A percentile compares a stretch with the other conserved stretches of the same genome.
phyloP scores from a whole-genome alignment of 2,797 vertebrate species.

The Cuniculus paca region DNA sequence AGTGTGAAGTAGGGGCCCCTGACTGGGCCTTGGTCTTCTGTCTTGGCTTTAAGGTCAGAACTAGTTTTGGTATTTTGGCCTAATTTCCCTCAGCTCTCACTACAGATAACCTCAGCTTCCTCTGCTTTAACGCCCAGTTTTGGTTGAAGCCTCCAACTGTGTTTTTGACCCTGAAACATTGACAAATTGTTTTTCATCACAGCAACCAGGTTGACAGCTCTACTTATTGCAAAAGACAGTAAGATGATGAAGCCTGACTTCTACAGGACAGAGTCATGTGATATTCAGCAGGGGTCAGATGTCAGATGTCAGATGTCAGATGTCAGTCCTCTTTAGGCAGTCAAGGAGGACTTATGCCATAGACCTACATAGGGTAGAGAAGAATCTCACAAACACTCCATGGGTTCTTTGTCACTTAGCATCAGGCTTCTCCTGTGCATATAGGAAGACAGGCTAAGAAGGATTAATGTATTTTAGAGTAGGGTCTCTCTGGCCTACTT shows the following conservation, averaged over 20 bases:
- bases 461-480: background rate
- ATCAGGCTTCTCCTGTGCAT: background rate
- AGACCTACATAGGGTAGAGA: slow-evolving; percentile 73
- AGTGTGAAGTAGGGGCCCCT: background rate
- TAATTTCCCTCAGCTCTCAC: background rate
- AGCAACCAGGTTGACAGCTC: slow-evolving; percentile 56
- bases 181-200: slow-evolving; percentile 73
- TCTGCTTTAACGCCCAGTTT: background rate
- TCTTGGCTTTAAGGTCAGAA: background rate
- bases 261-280: slow-evolving; percentile 53
- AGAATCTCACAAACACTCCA: slow-evolving; percentile 47
- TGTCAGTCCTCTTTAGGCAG: slow-evolving; percentile 71
- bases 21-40: too few relatives aligned
- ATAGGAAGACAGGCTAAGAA: background rate
- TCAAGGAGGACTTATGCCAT: slow-evolving; percentile 74
- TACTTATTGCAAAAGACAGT: slow-evolving; percentile 71
- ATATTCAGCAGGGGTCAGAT: slow-evolving; percentile 68
- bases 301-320: slow-evolving; percentile 52
- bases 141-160: background rate
- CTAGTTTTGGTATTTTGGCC: background rate
- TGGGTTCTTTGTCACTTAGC: background rate
- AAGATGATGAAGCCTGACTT: slow-evolving; percentile 67
- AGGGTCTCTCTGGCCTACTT: background rate
- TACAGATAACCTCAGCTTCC: background rate
- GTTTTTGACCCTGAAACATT: slow-evolving; percentile 23